These are phyloP conservation scores for Gadus macrocephalus DNA, from an alignment of 2,113 vertebrate genomes.

Conservation along the genomic window DNA sequence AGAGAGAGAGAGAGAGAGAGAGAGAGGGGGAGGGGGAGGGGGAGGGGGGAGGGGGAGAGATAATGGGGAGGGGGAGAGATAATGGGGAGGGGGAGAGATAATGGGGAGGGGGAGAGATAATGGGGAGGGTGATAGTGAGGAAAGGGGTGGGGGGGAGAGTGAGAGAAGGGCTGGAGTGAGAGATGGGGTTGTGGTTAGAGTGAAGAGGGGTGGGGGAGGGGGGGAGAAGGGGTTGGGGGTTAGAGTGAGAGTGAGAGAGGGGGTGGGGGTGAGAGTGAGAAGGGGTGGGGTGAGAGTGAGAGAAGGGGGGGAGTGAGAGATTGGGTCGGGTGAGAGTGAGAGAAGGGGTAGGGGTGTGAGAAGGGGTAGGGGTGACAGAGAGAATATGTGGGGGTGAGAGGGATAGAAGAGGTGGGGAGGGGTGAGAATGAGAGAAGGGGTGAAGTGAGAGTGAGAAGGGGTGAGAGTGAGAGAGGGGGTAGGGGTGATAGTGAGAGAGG, in stretches of 20 bases:
- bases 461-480: no score
- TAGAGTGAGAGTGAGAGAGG: neutral
- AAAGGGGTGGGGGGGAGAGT: neutral
- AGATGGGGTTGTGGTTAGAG: neutral
- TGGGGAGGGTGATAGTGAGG: neutral
- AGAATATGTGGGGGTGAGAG: slow-evolving; percentile 42
- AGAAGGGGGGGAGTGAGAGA: neutral
- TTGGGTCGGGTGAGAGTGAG: no score
- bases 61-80: neutral
- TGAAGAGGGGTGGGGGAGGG: neutral
- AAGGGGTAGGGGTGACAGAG: neutral
- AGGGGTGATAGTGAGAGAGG: no score
- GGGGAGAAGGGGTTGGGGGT: neutral
- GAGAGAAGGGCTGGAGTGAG: neutral
- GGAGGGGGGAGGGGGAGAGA: neutral
- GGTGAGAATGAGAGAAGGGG: neutral
- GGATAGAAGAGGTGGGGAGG: neutral
- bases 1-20: neutral
- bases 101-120: neutral
- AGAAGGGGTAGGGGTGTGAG: slow-evolving; percentile 2
- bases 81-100: neutral
- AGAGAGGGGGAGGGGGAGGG: no score
- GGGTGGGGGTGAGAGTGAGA: neutral
- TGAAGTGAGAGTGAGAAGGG: neutral
- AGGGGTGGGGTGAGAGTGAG: slow-evolving; percentile 10